phyloP scores from a whole-genome alignment of 1,140 invertebrate genomes.

The Tetranychus cinnabarinus region DNA sequence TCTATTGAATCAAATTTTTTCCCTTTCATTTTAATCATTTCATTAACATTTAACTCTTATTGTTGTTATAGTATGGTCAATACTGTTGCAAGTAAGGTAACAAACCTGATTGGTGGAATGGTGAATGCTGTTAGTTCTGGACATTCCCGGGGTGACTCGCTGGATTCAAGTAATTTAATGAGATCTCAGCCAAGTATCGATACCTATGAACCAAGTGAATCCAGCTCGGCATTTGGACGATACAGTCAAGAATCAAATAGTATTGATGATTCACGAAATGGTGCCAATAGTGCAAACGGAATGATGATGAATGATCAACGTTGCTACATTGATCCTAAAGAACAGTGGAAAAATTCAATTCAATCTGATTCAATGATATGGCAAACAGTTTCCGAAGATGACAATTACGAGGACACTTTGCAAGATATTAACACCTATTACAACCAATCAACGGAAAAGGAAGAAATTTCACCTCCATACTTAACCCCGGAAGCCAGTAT shows the following conservation, averaged over 20 bases:
- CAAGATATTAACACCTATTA: not conserved
- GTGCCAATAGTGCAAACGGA: not conserved
- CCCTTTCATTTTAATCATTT: too few species aligned
- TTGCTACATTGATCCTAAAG: not conserved
- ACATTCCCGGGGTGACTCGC: not conserved
- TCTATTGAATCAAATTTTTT: too few species aligned
- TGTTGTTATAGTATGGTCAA: too few species aligned
- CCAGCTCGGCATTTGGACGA: not conserved
- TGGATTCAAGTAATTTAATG: not conserved
- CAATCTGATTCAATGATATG: not conserved
- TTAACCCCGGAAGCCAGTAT: not conserved
- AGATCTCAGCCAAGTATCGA: not conserved
- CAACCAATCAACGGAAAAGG: not conserved
- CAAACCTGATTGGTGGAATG: not conserved
- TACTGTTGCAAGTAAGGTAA: not conserved
- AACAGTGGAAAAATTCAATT: conserved; percentile 2
- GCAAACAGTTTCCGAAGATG: conserved; percentile 1
- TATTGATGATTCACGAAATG: not conserved
- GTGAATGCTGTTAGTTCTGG: not conserved
- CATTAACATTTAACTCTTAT: too few species aligned
- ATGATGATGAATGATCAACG: not conserved
- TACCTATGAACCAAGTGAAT: not conserved
- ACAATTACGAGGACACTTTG: not conserved
- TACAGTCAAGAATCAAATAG: not conserved
- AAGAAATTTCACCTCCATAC: not conserved